Conservation (phyloP, 2,888 invertebrate species). For the Drosophila parthenogenetica region DNA sequence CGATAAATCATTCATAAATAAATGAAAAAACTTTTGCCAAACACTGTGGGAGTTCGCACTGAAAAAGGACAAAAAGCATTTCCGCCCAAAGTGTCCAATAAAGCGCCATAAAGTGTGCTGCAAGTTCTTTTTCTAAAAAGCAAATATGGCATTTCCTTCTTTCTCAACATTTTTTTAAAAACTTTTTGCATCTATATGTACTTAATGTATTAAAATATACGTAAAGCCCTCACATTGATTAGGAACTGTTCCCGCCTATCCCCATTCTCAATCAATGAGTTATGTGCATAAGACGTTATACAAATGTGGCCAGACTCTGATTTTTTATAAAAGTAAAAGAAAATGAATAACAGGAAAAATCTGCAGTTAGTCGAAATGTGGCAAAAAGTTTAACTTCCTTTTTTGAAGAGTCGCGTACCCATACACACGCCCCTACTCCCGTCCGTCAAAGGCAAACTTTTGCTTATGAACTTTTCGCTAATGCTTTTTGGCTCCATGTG, state of each 20-base stretch:
- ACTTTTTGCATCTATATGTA: slow-evolving; percentile 70
- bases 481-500: slow-evolving; percentile 61
- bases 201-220: slow-evolving; percentile 74
- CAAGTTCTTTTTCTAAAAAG: slow-evolving; percentile 25
- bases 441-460: slow-evolving; percentile 47
- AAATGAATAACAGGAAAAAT: slow-evolving; percentile 21
- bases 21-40: slow-evolving; percentile 66
- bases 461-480: slow-evolving; percentile 74
- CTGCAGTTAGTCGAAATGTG: slow-evolving; percentile 55
- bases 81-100: slow-evolving; percentile 47
- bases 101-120: slow-evolving; percentile 43
- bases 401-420: slow-evolving; percentile 45
- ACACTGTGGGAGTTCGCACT: slow-evolving; percentile 14
- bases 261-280: slow-evolving; percentile 36
- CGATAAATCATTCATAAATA: slow-evolving; percentile 71
- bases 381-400: slow-evolving; percentile 72
- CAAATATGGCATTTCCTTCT: slow-evolving; percentile 5
- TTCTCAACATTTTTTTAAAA: slow-evolving; percentile 61
- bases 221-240: slow-evolving; percentile 39
- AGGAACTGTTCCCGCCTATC: slow-evolving; percentile 1
- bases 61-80: not conserved
- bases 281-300: slow-evolving; percentile 57
- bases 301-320: slow-evolving; percentile 66
- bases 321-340: slow-evolving; percentile 46
- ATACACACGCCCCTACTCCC: slow-evolving; percentile 7